These are phyloP conservation scores for Volucella inflata DNA, from an alignment of 2,888 invertebrate species.

Conservation along the genomic window DNA sequence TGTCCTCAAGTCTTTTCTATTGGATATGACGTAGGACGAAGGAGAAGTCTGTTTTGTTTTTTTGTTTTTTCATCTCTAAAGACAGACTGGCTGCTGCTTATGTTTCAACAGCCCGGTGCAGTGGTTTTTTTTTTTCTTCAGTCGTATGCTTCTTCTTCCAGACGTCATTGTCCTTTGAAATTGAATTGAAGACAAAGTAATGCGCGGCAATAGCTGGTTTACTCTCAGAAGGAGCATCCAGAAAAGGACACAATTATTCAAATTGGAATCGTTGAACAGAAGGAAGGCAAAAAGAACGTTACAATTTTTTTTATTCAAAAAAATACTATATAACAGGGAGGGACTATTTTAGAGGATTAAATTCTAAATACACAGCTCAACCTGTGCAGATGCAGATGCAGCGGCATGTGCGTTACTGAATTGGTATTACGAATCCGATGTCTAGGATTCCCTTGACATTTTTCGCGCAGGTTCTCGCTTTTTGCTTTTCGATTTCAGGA, in stretches of 20 bases:
- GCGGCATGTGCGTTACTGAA: slow-evolving; percentile 67
- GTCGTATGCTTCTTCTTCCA: background rate
- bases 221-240: slow-evolving; percentile 2
- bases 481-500: slow-evolving; percentile 3
- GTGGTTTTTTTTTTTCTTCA: slow-evolving; percentile 20
- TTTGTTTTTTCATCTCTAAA: slow-evolving; percentile 39
- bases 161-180: slow-evolving; percentile 31
- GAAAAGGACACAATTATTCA: slow-evolving; percentile 50
- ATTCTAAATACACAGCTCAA: slow-evolving; percentile 34
- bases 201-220: slow-evolving; percentile 17
- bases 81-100: slow-evolving; percentile 45
- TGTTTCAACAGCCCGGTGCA: slow-evolving; percentile 41
- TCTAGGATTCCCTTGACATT: slow-evolving; percentile 15
- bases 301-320: slow-evolving; percentile 37
- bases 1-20: slow-evolving; percentile 56
- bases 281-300: slow-evolving; percentile 44
- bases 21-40: slow-evolving; percentile 25
- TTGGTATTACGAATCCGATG: background rate
- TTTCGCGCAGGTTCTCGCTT: slow-evolving; percentile 64
- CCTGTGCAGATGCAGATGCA: slow-evolving; percentile 64
- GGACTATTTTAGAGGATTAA: slow-evolving; percentile 19
- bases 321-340: background rate
- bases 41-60: background rate
- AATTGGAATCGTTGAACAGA: slow-evolving; percentile 13
- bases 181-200: slow-evolving; percentile 10